These are phyloP conservation scores for Eupithecia vulgata DNA, from an alignment of 2,888 invertebrate genomes.

Conservation along the genomic window DNA sequence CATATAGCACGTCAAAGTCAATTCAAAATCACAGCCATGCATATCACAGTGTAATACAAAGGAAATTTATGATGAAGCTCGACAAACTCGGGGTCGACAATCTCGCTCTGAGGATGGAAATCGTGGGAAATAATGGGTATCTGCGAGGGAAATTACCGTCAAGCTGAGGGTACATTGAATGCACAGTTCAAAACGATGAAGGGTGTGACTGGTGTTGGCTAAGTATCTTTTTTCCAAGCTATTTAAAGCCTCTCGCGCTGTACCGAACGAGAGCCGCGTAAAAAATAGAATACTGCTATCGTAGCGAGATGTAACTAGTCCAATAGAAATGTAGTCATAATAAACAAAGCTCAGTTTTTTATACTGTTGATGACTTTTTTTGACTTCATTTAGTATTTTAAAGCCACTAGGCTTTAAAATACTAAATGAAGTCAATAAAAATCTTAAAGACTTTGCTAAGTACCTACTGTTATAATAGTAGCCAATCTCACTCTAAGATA, in stretches of 20 bases:
- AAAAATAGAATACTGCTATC: slow-evolving; percentile 51
- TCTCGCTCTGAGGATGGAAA: slow-evolving; percentile 26
- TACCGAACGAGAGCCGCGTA: slow-evolving; percentile 52
- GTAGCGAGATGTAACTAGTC: slow-evolving; percentile 42
- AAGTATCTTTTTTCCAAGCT: slow-evolving; percentile 77
- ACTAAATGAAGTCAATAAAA: no score
- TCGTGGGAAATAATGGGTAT: slow-evolving; percentile 32
- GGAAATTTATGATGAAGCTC: slow-evolving; percentile 34
- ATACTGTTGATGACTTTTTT: neutral
- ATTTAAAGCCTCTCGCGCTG: slow-evolving; percentile 64
- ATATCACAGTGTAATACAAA: slow-evolving; percentile 34
- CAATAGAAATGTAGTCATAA: slow-evolving; percentile 57
- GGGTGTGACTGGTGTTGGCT: slow-evolving; percentile 55
- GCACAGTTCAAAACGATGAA: slow-evolving; percentile 43
- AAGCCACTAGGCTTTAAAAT: no score
- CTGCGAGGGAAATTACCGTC: slow-evolving; percentile 32
- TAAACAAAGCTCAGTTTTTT: slow-evolving; percentile 25
- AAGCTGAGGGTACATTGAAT: slow-evolving; percentile 29
- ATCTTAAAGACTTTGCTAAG: neutral
- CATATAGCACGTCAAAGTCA: slow-evolving; percentile 22
- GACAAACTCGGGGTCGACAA: slow-evolving; percentile 34
- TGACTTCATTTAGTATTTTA: neutral
- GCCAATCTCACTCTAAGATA: neutral
- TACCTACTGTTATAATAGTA: neutral
- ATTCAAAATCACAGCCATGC: slow-evolving; percentile 31